A percentile compares a stretch with the other conserved stretches of the same genome.
These are phyloP conservation scores for Lepus europaeus DNA, from an alignment of 2,113 vertebrate species.

Conservation along the genomic window DNA sequence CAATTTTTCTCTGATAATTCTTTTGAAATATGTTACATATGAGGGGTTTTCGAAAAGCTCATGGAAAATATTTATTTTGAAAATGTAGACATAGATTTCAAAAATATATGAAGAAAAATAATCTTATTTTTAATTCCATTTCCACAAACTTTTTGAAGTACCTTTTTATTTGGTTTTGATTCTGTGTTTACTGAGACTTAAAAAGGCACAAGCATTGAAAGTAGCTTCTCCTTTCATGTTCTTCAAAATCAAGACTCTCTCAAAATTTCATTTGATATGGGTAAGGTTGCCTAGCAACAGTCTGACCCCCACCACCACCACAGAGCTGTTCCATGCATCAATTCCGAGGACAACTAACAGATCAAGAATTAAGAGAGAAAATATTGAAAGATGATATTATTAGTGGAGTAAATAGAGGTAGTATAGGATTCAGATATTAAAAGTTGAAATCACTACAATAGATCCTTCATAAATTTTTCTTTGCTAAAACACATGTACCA, in stretches of 20 bases:
- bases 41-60: too few relatives aligned
- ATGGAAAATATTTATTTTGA: too few relatives aligned
- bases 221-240: not conserved
- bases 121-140: too few relatives aligned
- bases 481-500: not conserved
- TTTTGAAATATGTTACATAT: not conserved
- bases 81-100: too few relatives aligned
- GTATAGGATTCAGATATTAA: not conserved
- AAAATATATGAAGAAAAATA: too few relatives aligned
- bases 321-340: not conserved
- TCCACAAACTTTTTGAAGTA: too few relatives aligned
- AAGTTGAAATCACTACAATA: not conserved
- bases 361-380: conserved; percentile 46
- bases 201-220: not conserved
- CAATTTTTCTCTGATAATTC: not conserved
- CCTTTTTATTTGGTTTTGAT: not conserved
- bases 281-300: conserved; percentile 68
- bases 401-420: not conserved
- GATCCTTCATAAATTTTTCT: not conserved
- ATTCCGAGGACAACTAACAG: not conserved
- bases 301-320: not conserved
- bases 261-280: not conserved
- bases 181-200: not conserved
- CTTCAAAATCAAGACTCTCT: not conserved
- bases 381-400: not conserved